These are phyloP conservation scores for Terrapene triunguis DNA, from an alignment of 2,113 vertebrate species.

Conservation along the genomic window DNA sequence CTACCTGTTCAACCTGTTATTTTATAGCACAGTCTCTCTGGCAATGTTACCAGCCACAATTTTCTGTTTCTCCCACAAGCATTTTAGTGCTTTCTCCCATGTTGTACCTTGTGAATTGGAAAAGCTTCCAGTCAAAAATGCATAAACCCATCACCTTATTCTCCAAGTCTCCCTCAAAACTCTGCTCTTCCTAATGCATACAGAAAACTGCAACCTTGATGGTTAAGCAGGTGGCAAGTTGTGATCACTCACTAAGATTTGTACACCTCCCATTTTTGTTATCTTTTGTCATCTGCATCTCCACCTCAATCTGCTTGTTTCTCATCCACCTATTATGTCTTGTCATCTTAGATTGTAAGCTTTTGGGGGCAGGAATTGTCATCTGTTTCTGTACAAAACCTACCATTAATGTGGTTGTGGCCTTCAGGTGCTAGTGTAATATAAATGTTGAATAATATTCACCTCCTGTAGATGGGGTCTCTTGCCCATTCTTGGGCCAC, in stretches of 20 bases:
- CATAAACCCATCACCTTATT: not conserved
- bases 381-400: not conserved
- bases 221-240: not conserved
- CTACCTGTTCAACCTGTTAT: not conserved
- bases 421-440: not conserved
- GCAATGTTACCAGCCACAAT: not conserved
- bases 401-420: not conserved
- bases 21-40: not conserved
- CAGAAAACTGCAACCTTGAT: not conserved
- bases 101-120: not conserved
- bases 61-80: not conserved
- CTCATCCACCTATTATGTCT: not conserved
- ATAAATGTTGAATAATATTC: not conserved
- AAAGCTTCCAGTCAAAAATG: not conserved
- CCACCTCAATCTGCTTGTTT: not conserved
- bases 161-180: not conserved
- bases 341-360: not conserved
- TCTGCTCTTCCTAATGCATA: not conserved
- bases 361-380: not conserved
- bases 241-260: not conserved
- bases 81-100: not conserved
- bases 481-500: not conserved
- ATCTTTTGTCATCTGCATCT: not conserved
- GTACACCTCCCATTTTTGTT: not conserved
- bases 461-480: accelerated